These are phyloP conservation scores for Zoanthus sansibaricus DNA, from an alignment of 92 coral and sea anemone species.

Conservation along the genomic window DNA sequence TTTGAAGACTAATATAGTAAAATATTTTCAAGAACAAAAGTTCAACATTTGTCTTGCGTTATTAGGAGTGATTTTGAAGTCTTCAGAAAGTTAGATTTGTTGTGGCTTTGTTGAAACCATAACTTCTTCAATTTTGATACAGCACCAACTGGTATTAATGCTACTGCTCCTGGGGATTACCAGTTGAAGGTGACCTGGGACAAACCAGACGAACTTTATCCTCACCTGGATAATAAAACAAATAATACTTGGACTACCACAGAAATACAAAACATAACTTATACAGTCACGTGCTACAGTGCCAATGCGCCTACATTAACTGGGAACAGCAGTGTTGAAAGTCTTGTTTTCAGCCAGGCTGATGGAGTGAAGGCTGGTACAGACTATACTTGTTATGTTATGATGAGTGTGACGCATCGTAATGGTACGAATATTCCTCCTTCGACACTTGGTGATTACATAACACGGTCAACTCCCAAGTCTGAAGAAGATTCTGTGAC, in stretches of 20 bases:
- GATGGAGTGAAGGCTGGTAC: conserved; percentile 93
- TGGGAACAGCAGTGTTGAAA: conserved; percentile 62
- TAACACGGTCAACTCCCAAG: conserved; percentile 80
- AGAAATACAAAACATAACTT: conserved; percentile 64
- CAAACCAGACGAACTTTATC: conserved; percentile 76
- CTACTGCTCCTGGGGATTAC: conserved; percentile 87
- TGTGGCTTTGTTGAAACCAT: too few species aligned
- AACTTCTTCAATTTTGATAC: neutral
- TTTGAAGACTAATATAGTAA: too few species aligned
- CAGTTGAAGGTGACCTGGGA: conserved; percentile 84
- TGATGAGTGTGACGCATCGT: conserved; percentile 77
- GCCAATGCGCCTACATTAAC: conserved; percentile 78
- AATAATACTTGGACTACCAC: conserved; percentile 78
- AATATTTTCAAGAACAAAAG: too few species aligned
- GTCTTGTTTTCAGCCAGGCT: conserved; percentile 70
- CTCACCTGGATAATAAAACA: conserved; percentile 52
- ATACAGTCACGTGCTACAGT: conserved; percentile 84
- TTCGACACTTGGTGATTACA: conserved; percentile 51
- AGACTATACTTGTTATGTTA: conserved; percentile 88
- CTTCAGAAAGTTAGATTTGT: too few species aligned
- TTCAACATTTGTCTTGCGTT: too few species aligned
- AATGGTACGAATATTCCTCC: conserved; percentile 73
- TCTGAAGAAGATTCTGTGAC: conserved; percentile 87
- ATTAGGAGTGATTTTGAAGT: too few species aligned
- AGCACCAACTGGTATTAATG: conserved; percentile 86